phyloP scores from a whole-genome alignment of 2,888 invertebrate species.

The Caenorhabditis parvicauda region DNA sequence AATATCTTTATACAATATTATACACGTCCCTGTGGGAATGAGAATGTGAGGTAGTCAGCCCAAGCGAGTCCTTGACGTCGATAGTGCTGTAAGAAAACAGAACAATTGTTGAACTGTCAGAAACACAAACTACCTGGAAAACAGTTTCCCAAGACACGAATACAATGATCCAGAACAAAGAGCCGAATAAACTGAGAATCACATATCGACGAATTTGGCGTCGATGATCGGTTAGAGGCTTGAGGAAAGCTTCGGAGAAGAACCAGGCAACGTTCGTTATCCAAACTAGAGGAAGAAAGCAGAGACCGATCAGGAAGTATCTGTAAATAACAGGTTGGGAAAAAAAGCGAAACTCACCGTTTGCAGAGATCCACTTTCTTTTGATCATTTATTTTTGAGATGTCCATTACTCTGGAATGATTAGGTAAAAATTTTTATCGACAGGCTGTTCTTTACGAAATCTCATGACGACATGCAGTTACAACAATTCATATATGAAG shows the following conservation, averaged over 20 bases:
- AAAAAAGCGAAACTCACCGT: constrained; percentile 16
- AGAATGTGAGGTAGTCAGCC: constrained; percentile 36
- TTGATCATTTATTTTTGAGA: constrained; percentile 24
- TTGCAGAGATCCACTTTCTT: constrained; percentile 33
- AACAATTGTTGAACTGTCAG: neutral
- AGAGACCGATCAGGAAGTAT: constrained; percentile 35
- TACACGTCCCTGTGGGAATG: constrained; percentile 35
- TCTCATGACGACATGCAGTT: too few species aligned
- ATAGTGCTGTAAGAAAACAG: constrained; percentile 26
- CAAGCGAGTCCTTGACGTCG: constrained; percentile 37
- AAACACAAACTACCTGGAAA: constrained; percentile 26
- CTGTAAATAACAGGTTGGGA: constrained; percentile 12
- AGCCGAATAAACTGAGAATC: constrained; percentile 26
- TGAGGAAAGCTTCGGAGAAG: constrained; percentile 35
- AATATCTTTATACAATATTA: constrained; percentile 4
- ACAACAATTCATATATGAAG: too few species aligned
- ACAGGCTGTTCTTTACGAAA: too few species aligned
- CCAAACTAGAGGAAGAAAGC: constrained; percentile 37
- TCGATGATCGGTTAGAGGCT: constrained; percentile 20
- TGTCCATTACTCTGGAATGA: too few species aligned
- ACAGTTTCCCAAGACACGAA: constrained; percentile 32
- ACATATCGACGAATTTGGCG: constrained; percentile 30
- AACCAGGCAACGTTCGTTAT: constrained; percentile 36
- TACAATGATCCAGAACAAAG: constrained; percentile 25
- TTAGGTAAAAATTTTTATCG: too few species aligned